Base-by-base conservation (phyloP, 1,140 invertebrate genomes). In the Wasmannia auropunctata region DNA sequence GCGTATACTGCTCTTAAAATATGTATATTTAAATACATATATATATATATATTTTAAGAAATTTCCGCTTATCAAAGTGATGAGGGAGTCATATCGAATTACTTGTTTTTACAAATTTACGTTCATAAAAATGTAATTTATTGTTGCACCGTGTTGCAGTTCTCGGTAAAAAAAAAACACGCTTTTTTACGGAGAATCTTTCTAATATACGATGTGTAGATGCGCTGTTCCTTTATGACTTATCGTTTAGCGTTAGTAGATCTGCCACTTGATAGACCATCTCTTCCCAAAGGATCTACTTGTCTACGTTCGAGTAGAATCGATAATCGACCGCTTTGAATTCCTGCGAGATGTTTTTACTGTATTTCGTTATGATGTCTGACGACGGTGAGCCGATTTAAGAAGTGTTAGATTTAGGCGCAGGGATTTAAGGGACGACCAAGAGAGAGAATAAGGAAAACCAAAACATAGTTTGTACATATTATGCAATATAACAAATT, bases 391-490 rank as follows among this genome's bases (percentile, higher is more conserved):
- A 83, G 58, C 76, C 84, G 63, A 62, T 72, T 88, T 58, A 46
- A 72, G n/a, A n/a, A 43, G 54, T 5, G 34, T 72, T 72, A 88
- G 65, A 25, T 84, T 54, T 58, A 79, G 40, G 40, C 43, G 56
- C 63, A 70, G 65, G 63, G 51, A 51, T 79, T 81, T 81, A 19
- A 58, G 22, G 65, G 5, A 69, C 31, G 85, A 43, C 34, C 79
- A 54, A 56, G 79, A 72, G 65, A 90, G 72, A 74, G 86, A 90
- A n/a, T n/a, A n/a, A 54, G 88, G 89, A 43, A 93, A 94, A 93
- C 92, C 92, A 94, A 94, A 94, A 93, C 88, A 63, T 92, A 93
- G 87, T 88, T 89, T 94, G 91, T 93, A 93, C 69, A 94, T 93
- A 94, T 88, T 91, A 91, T 90, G 63, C 69, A 74, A 92, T 91